These are phyloP conservation scores for Argynnis bischoffii DNA, from an alignment of 2,888 invertebrate species.

Conservation along the genomic window DNA sequence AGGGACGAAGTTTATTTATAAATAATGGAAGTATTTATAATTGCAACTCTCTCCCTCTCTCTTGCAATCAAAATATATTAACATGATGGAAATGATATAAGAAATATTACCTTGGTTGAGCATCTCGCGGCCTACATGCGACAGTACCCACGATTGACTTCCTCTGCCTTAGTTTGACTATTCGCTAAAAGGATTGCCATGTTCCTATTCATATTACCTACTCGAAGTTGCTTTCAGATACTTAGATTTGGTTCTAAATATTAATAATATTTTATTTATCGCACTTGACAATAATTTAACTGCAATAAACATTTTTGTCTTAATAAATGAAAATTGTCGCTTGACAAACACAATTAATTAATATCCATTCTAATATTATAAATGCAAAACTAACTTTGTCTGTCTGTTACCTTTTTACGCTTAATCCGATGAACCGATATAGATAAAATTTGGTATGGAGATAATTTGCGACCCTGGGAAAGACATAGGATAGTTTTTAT, in stretches of 20 bases:
- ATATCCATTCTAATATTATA: too few relatives aligned
- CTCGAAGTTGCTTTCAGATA: constrained; percentile 37
- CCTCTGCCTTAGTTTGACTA: constrained; percentile 63
- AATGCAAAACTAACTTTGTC: too few relatives aligned
- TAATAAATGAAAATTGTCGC: too few relatives aligned
- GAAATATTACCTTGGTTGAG: constrained; percentile 4
- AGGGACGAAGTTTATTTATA: too few relatives aligned
- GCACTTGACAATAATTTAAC: not conserved
- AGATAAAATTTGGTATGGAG: too few relatives aligned
- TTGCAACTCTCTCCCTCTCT: too few relatives aligned
- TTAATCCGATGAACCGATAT: too few relatives aligned
- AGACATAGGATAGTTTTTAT: too few relatives aligned
- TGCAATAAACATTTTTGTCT: not conserved
- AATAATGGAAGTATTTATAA: too few relatives aligned
- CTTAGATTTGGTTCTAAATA: constrained; percentile 25
- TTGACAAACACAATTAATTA: too few relatives aligned
- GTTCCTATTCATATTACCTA: constrained; percentile 67
- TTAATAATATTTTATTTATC: constrained; percentile 23
- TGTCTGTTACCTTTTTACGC: too few relatives aligned
- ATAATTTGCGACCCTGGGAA: too few relatives aligned
- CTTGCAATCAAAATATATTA: not conserved
- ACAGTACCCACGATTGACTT: constrained; percentile 59
- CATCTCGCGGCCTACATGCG: constrained; percentile 23
- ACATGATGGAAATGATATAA: not conserved
- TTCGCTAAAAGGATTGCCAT: constrained; percentile 79